These are phyloP conservation scores for Cyphomyrus plagiostoma DNA, from an alignment of 2,113 vertebrate genomes.

Conservation along the genomic window DNA sequence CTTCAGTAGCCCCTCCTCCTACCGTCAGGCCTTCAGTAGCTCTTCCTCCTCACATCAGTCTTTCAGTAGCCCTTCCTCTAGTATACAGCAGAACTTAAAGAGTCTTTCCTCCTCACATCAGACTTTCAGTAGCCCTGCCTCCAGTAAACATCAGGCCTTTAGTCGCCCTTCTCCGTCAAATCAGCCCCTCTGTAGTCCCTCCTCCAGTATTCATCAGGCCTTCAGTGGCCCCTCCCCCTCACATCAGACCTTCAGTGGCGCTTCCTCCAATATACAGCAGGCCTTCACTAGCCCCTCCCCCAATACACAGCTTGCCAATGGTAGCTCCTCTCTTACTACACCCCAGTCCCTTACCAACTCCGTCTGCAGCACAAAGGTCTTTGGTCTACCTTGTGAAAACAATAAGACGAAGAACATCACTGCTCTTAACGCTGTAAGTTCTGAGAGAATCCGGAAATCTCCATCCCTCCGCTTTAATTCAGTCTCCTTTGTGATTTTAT, in stretches of 20 bases:
- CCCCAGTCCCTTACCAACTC: slow-evolving; percentile 11
- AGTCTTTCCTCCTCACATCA: neutral
- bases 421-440: slow-evolving; percentile 82
- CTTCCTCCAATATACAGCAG: neutral
- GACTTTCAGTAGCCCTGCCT: neutral
- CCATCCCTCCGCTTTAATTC: neutral
- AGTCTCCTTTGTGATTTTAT: neutral
- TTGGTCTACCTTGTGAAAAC: slow-evolving; percentile 46
- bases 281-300: slow-evolving; percentile 23
- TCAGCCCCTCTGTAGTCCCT: neutral
- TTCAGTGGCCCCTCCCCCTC: slow-evolving; percentile 11
- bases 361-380: slow-evolving; percentile 29
- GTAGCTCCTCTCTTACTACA: neutral
- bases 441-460: neutral
- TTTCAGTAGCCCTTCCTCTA: neutral
- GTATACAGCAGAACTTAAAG: neutral
- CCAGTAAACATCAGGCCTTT: neutral
- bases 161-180: neutral
- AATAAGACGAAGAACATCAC: slow-evolving; percentile 67
- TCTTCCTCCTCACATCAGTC: neutral
- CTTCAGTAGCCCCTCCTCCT: neutral
- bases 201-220: neutral
- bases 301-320: slow-evolving; percentile 17
- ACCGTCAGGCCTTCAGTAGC: neutral
- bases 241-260: neutral